Conservation (phyloP, 2,113 vertebrate species). For the Toxostoma redivivum region DNA sequence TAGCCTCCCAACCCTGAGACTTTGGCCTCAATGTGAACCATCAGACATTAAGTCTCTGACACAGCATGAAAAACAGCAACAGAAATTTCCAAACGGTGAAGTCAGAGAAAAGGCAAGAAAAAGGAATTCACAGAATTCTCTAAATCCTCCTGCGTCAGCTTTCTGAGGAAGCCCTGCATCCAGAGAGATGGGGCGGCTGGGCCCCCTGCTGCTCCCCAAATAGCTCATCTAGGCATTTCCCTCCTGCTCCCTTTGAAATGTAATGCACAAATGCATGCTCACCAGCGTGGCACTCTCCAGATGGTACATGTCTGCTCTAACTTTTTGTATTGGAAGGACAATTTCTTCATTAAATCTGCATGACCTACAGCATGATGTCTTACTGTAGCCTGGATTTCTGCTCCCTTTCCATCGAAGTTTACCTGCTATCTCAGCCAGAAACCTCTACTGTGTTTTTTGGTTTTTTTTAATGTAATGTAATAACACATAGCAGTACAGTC, state of each 20-base stretch:
- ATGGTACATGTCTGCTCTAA: neutral
- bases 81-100: neutral
- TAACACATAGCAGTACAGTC: neutral
- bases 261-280: neutral
- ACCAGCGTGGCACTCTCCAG: neutral
- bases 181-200: neutral
- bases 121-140: neutral
- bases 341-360: neutral
- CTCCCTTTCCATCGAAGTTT: neutral
- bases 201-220: neutral
- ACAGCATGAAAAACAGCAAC: neutral
- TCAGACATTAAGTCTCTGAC: neutral
- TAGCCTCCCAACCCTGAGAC: neutral
- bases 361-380: neutral
- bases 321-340: neutral
- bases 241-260: neutral
- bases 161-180: neutral
- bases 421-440: neutral
- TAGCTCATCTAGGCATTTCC: neutral
- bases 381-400: neutral
- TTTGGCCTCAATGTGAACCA: neutral
- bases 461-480: neutral
- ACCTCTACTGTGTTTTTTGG: too few species aligned
- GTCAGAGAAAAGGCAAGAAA: neutral
- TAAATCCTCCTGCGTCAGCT: neutral